Evolutionary conservation across 2,113 vertebrate genomes (phyloP).

Genomic region (Mus musculus): GRCm39 chr2:114602001-114602500

Average conservation of each 20-base stretch:
- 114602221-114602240: slow-evolving; percentile 3
- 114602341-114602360: not conserved
- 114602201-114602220: not conserved
- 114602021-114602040: not conserved
- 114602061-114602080: not conserved
- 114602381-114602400: not conserved
- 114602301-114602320: not conserved
- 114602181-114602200: not conserved
- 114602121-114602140: not conserved
- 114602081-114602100: not conserved
- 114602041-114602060: not conserved
- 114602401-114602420: slow-evolving; percentile 34
- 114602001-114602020: not conserved
- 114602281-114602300: not conserved
- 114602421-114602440: not conserved
- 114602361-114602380: not conserved
- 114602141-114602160: not conserved
- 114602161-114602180: not conserved
- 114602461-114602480: not conserved
- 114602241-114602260: not conserved
- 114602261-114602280: not conserved
- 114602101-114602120: not conserved
- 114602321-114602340: not conserved
- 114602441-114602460: not conserved
- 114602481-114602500: not conserved